Evolutionary conservation across 2,797 vertebrate genomes (phyloP), one percentile per base, ranked within the genome.

Genomic region (Steatocranus sp.): DNA sequence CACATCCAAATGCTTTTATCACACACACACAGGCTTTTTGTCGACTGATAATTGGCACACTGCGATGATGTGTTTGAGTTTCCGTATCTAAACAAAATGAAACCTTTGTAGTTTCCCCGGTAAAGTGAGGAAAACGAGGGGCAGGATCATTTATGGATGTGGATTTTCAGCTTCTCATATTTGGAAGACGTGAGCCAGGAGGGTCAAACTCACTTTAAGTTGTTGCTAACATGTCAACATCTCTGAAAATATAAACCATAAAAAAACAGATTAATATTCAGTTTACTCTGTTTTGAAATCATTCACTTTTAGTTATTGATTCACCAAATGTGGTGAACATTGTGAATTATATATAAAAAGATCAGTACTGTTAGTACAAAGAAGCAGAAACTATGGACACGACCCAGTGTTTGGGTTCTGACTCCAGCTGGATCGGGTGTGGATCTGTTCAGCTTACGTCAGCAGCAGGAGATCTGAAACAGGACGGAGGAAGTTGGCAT

Each of bases 361-460:
- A 63, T 70, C 14, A 43, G 23, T 0, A 6, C 5, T 68, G 12
- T 66, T 41, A 41, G n/a, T 41, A 0, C n/a, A 66, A 0, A 38
- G 61, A 66, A 66, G 20, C 12, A 8, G 61, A 41, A 66, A 1
- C 12, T 41, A 0, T 9, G 36, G 61, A 15, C 36, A 15, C 0
- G 20, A 68, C 43, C 14, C 63, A 68, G 38, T 25, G 20, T 68
- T 68, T 7, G 9, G 38, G 38, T 68, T 14, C 20, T 7, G 38
- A 68, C 4, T 68, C 36, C 38, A 70, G 63, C 63, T 68, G 36
- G 36, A 10, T 68, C 63, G 11, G n/a, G 12, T 10, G 14, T 0
- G 36, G 20, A 43, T 43, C 63, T 68, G 63, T 68, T 43, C 8
- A 66, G 61, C 36, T 41, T 15, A 14, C 7, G 27, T 58, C 54